Conservation (phyloP, 1,140 invertebrate genomes). For the Notospermus geniculatus region DNA sequence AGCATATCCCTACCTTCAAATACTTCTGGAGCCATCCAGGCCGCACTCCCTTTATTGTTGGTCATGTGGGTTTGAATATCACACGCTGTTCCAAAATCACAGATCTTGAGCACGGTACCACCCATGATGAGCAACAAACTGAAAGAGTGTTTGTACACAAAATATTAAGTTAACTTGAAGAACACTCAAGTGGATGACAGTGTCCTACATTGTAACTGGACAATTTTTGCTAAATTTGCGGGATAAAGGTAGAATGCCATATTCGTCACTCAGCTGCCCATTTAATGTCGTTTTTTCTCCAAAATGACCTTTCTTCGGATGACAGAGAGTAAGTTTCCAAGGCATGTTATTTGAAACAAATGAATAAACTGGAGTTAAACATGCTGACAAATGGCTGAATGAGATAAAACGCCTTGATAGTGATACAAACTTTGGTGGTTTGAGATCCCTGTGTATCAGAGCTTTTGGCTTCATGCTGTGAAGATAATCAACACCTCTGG, state of each 20-base stretch:
- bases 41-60: constrained; percentile 89
- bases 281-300: too few species aligned
- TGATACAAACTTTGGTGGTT: constrained; percentile 65
- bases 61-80: constrained; percentile 96
- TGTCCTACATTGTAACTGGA: background rate
- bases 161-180: background rate
- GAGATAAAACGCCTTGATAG: background rate
- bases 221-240: background rate
- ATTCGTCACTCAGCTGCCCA: too few species aligned
- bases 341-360: too few species aligned
- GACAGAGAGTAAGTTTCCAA: too few species aligned
- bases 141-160: constrained; percentile 18
- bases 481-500: constrained; percentile 88
- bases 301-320: too few species aligned
- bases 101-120: constrained; percentile 90
- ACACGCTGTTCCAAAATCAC: constrained; percentile 85
- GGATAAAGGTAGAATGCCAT: background rate
- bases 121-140: constrained; percentile 80
- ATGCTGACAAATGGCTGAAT: background rate
- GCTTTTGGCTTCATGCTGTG: constrained; percentile 94
- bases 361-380: background rate
- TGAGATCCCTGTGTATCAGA: constrained; percentile 92
- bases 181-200: background rate
- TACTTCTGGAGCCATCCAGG: constrained; percentile 98
- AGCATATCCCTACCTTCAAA: constrained; percentile 61